A percentile compares a stretch with the other conserved stretches of the same genome.
Evolutionary conservation across 2,888 invertebrate species (phyloP).

Genomic region (Archips crataeganus): DNA sequence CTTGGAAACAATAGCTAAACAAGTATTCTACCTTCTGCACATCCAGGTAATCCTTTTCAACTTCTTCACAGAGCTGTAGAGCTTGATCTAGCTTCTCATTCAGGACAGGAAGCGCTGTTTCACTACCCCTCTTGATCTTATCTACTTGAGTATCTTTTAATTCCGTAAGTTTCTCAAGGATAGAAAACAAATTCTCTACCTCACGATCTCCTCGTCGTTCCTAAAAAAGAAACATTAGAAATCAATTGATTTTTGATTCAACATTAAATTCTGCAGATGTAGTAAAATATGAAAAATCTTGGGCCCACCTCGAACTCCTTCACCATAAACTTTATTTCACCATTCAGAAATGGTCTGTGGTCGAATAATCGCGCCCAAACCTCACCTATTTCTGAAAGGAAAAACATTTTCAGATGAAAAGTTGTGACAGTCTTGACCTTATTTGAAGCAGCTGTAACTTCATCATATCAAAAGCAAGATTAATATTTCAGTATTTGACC

Average conservation of each 20-base stretch:
- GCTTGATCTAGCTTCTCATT: constrained; percentile 89
- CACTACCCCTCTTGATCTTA: constrained; percentile 87
- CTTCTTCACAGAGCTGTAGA: constrained; percentile 86
- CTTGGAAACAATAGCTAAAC: constrained; percentile 24
- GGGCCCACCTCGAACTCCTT: constrained; percentile 93
- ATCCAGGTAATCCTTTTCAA: constrained; percentile 86
- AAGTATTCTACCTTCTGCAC: constrained; percentile 79
- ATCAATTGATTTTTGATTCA: neutral
- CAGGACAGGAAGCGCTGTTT: constrained; percentile 86
- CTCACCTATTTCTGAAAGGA: constrained; percentile 90
- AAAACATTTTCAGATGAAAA: neutral
- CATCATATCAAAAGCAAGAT: neutral
- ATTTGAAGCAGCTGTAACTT: neutral
- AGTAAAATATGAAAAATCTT: constrained; percentile 2
- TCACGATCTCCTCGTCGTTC: constrained; percentile 92
- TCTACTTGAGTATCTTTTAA: constrained; percentile 91
- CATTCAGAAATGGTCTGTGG: constrained; percentile 93
- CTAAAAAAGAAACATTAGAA: constrained; percentile 71
- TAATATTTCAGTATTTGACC: neutral
- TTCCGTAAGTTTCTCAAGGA: constrained; percentile 91
- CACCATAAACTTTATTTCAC: constrained; percentile 93
- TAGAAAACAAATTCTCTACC: constrained; percentile 91
- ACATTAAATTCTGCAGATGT: neutral
- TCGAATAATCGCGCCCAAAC: constrained; percentile 95
- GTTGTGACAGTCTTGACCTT: neutral